phyloP scores from a whole-genome alignment of 2,797 vertebrate genomes.

The Fringilla coelebs region DNA sequence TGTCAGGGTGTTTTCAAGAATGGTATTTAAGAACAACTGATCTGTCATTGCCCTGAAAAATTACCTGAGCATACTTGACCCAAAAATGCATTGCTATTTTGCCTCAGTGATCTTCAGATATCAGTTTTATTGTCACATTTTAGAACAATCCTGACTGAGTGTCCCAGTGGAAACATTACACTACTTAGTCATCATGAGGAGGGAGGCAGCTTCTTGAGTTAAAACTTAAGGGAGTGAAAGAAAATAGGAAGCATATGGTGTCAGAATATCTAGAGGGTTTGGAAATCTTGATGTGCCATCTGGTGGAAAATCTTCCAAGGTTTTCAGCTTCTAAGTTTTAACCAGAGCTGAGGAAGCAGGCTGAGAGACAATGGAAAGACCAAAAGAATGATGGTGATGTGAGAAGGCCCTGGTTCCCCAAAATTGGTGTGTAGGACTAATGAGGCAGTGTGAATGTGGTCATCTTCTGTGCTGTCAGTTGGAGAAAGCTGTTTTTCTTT shows the following conservation, averaged over 20 bases:
- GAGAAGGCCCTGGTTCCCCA: neutral
- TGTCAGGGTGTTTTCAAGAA: neutral
- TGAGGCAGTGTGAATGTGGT: neutral
- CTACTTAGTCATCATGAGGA: neutral
- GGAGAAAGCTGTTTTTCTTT: neutral
- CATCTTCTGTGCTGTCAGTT: neutral
- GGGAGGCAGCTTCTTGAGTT: neutral
- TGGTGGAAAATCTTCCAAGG: neutral
- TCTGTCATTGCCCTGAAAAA: neutral
- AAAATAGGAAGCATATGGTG: neutral
- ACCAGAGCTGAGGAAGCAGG: neutral
- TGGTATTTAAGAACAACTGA: neutral
- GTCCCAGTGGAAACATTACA: neutral
- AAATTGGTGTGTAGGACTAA: neutral
- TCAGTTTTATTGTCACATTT: neutral
- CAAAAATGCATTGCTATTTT: neutral
- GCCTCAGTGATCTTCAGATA: neutral
- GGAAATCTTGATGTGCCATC: neutral
- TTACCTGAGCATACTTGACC: neutral
- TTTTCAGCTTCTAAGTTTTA: neutral
- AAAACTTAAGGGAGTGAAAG: neutral
- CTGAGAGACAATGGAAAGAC: neutral
- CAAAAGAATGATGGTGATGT: neutral
- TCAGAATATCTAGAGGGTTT: accelerated
- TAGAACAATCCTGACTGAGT: neutral